A percentile compares a stretch with the other conserved stretches of the same genome.
phyloP scores from a whole-genome alignment of 2,888 invertebrate species.

The Thecocarcelia acutangulata region DNA sequence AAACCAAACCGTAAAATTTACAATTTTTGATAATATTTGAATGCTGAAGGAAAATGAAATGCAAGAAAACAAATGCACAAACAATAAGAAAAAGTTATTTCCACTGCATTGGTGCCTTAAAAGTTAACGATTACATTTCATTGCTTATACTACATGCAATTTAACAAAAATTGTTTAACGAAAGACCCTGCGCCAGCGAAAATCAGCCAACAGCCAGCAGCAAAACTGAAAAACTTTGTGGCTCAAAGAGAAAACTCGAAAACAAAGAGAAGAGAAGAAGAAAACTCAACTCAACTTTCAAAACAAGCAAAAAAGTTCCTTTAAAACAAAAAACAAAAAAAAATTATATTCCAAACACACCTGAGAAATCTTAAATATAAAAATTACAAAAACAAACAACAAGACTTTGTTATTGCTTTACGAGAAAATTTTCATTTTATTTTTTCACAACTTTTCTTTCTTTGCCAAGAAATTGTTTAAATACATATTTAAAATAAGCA shows the following conservation, averaged over 20 bases:
- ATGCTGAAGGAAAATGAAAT: conserved; percentile 34
- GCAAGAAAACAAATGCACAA: conserved; percentile 24
- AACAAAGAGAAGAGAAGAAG: no score
- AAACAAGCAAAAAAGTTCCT: conserved; percentile 41
- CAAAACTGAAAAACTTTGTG: conserved; percentile 29
- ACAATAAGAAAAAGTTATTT: conserved; percentile 60
- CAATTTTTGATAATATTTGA: conserved; percentile 58
- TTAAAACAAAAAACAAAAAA: conserved; percentile 9
- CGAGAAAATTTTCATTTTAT: conserved; percentile 34
- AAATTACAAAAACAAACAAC: conserved; percentile 43
- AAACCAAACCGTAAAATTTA: conserved; percentile 25
- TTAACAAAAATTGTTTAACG: conserved; percentile 62
- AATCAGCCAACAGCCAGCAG: conserved; percentile 13
- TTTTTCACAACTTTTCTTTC: conserved; percentile 3
- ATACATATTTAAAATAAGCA: conserved; percentile 1
- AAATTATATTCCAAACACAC: conserved; percentile 40
- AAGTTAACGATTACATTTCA: conserved; percentile 69
- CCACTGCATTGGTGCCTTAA: conserved; percentile 68
- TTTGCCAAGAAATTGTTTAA: conserved; percentile 18
- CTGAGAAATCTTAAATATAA: conserved; percentile 60
- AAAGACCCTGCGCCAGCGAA: conserved; percentile 33
- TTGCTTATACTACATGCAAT: conserved; percentile 65
- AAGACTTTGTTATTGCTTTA: conserved; percentile 56
- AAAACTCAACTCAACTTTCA: conserved; percentile 19
- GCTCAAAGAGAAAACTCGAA: background rate